These are phyloP conservation scores for Lepilemur ruficaudatus DNA, from an alignment of 2,797 vertebrate species.

Conservation along the genomic window DNA sequence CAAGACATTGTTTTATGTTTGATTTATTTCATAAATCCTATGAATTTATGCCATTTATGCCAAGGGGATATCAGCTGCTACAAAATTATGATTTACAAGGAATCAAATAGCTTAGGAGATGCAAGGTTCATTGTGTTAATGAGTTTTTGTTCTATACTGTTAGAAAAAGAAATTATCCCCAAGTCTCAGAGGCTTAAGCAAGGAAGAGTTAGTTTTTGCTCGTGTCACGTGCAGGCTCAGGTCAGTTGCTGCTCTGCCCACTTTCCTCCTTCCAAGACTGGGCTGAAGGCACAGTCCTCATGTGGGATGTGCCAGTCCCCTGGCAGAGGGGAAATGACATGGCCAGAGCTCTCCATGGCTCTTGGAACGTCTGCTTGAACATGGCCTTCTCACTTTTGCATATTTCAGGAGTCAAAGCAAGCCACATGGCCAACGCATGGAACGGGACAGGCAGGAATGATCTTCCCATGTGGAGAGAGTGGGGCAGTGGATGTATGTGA, in stretches of 20 bases:
- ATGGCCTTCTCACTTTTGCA: background rate
- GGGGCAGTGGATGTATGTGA: no score
- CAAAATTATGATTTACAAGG: background rate
- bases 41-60: background rate
- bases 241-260: background rate
- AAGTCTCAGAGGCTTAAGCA: background rate
- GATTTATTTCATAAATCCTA: background rate
- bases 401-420: background rate
- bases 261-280: background rate
- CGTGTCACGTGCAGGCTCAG: background rate
- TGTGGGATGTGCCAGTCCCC: rapidly evolving
- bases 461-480: no score
- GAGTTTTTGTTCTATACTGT: background rate
- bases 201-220: no score
- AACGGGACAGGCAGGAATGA: background rate
- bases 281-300: background rate
- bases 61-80: background rate
- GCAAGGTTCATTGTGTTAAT: background rate
- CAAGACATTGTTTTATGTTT: background rate
- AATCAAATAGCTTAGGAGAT: background rate
- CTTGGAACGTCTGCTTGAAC: background rate
- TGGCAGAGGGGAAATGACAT: background rate
- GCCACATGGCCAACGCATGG: background rate
- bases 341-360: rapidly evolving
- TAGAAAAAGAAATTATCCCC: background rate